Conservation (phyloP, 2,888 invertebrate genomes). For the Clusia tigrina region DNA sequence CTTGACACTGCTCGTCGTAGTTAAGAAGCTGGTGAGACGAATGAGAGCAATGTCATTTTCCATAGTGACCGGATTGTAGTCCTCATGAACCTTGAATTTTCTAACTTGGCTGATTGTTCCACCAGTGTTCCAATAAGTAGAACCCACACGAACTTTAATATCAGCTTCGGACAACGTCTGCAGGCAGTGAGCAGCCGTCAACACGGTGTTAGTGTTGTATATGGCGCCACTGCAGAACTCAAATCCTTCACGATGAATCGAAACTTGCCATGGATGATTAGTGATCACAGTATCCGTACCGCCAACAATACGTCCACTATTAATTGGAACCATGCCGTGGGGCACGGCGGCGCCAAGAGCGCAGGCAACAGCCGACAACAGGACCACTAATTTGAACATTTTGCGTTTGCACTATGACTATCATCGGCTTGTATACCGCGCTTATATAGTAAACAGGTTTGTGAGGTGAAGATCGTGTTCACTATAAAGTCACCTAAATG, state of each 20-base stretch:
- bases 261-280: slow-evolving; percentile 47
- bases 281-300: slow-evolving; percentile 43
- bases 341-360: slow-evolving; percentile 40
- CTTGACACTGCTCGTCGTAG: slow-evolving; percentile 18
- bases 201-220: slow-evolving; percentile 61
- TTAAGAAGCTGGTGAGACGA: slow-evolving; percentile 26
- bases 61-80: not conserved
- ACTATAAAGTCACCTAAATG: too few species aligned
- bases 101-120: slow-evolving; percentile 40
- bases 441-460: too few species aligned
- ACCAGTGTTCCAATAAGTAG: slow-evolving; percentile 59
- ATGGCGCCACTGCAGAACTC: slow-evolving; percentile 69
- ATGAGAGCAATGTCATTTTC: slow-evolving; percentile 67
- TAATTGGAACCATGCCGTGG: slow-evolving; percentile 40
- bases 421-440: too few species aligned
- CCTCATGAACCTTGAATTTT: slow-evolving; percentile 41
- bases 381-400: slow-evolving; percentile 43
- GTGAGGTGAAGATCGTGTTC: too few species aligned
- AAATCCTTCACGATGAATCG: slow-evolving; percentile 51
- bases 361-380: slow-evolving; percentile 36
- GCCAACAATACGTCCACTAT: slow-evolving; percentile 50
- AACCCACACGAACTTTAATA: slow-evolving; percentile 66
- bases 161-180: slow-evolving; percentile 25
- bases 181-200: slow-evolving; percentile 70
- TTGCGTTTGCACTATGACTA: too few species aligned